Percentiles rank a stretch among this genome's conserved stretches.
These are phyloP conservation scores for Phataginus tricuspis DNA, from an alignment of 2,797 vertebrate genomes.

Conservation along the genomic window DNA sequence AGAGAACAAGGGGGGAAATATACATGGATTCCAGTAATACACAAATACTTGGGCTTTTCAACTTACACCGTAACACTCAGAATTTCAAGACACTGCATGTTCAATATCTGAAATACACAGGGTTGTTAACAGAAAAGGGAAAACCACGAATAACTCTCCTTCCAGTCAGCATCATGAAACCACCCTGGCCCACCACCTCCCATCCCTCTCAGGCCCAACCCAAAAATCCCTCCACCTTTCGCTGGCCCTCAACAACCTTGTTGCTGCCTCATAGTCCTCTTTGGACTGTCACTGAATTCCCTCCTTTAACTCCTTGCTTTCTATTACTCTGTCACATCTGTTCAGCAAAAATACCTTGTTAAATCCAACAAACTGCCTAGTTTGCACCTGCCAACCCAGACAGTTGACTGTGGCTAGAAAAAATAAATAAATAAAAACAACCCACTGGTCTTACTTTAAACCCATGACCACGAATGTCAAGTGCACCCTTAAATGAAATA, in stretches of 20 bases:
- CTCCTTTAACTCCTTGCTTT: neutral
- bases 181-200: neutral
- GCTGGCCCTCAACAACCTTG: neutral
- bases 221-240: neutral
- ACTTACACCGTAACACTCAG: neutral
- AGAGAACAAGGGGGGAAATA: neutral
- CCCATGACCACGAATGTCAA: neutral
- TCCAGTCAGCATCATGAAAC: fast-evolving
- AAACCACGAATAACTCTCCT: neutral
- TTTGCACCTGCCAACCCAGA: neutral
- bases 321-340: neutral
- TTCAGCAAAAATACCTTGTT: neutral
- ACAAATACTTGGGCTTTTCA: neutral
- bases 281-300: neutral
- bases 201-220: neutral
- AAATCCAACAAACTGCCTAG: neutral
- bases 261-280: neutral
- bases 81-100: neutral
- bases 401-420: neutral
- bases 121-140: neutral
- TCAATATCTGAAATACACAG: neutral
- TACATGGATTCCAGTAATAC: neutral
- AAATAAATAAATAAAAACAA: neutral
- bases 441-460: neutral
- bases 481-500: neutral